A percentile compares a stretch with the other conserved stretches of the same genome.
phyloP scores from a whole-genome alignment of 2,113 vertebrate genomes.

The Macrotus californicus region DNA sequence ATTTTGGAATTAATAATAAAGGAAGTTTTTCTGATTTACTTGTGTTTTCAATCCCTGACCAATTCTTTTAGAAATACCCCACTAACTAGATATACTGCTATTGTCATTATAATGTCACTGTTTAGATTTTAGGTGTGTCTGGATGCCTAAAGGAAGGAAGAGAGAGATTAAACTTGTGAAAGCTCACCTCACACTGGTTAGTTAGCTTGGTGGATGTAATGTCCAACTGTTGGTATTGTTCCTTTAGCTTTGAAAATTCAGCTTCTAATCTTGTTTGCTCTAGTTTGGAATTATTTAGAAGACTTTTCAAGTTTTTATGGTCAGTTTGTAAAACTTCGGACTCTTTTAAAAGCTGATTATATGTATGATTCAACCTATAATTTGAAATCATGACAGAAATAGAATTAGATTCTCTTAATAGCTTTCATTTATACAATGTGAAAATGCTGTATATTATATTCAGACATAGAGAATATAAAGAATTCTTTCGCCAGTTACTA shows the following conservation, averaged over 20 bases:
- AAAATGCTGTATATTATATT: constrained; percentile 14
- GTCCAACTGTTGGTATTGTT: constrained; percentile 97
- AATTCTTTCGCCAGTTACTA: neutral
- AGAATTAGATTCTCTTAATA: neutral
- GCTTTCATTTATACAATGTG: constrained; percentile 25
- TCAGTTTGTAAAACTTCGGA: constrained; percentile 93
- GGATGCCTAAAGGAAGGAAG: neutral
- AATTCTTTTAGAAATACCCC: neutral
- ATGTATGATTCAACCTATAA: constrained; percentile 86
- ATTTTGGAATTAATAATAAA: constrained; percentile 24
- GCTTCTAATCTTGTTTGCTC: constrained; percentile 97
- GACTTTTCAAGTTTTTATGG: constrained; percentile 93
- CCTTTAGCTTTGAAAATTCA: constrained; percentile 94
- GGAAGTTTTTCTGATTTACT: constrained; percentile 15
- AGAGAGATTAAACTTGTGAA: neutral
- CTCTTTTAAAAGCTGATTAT: constrained; percentile 91
- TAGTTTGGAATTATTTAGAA: constrained; percentile 91
- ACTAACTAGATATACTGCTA: neutral
- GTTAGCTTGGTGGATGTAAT: constrained; percentile 96
- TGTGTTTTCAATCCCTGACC: neutral
- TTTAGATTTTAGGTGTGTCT: neutral
- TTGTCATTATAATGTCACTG: neutral
- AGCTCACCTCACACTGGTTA: constrained; percentile 95
- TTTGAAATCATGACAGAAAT: constrained; percentile 44
- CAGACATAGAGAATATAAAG: neutral